Conservation (phyloP, 2,113 vertebrate species). For the Merops nubicus region DNA sequence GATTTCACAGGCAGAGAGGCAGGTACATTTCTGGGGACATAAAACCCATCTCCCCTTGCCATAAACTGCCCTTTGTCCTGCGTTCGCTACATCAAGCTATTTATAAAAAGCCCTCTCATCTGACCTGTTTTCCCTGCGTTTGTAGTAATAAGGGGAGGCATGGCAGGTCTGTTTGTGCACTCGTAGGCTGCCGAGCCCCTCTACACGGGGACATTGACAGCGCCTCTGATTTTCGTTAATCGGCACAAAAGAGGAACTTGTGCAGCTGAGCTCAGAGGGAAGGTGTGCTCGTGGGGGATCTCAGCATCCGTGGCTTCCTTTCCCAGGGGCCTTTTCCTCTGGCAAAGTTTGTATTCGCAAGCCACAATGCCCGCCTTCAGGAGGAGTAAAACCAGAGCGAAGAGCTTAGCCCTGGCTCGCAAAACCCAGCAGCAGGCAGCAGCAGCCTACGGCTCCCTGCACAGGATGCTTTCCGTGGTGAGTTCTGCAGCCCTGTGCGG, state of each 20-base stretch:
- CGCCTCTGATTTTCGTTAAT: not conserved
- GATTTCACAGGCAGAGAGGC: not conserved
- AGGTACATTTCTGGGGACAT: slow-evolving; percentile 6
- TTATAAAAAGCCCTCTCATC: not conserved
- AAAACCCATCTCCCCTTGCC: not conserved
- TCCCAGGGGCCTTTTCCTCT: not conserved
- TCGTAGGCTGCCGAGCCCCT: not conserved
- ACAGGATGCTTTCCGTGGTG: slow-evolving; percentile 79
- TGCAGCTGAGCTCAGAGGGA: not conserved
- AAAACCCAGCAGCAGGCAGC: slow-evolving; percentile 77
- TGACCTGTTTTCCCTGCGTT: not conserved
- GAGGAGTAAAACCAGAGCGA: slow-evolving; percentile 73
- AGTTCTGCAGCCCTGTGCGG: slow-evolving; percentile 6
- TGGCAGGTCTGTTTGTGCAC: not conserved
- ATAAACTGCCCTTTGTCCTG: not conserved
- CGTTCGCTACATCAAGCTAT: not conserved
- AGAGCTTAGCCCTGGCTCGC: slow-evolving; percentile 76
- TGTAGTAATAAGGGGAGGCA: not conserved
- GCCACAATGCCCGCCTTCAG: slow-evolving; percentile 74
- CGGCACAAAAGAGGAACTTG: not conserved
- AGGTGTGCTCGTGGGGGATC: not conserved
- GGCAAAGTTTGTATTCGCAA: not conserved
- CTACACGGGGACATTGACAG: not conserved
- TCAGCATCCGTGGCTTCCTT: not conserved
- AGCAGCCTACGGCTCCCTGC: slow-evolving; percentile 77